Conservation (phyloP, 2,113 vertebrate genomes). For the Paraplagusia blochii region DNA sequence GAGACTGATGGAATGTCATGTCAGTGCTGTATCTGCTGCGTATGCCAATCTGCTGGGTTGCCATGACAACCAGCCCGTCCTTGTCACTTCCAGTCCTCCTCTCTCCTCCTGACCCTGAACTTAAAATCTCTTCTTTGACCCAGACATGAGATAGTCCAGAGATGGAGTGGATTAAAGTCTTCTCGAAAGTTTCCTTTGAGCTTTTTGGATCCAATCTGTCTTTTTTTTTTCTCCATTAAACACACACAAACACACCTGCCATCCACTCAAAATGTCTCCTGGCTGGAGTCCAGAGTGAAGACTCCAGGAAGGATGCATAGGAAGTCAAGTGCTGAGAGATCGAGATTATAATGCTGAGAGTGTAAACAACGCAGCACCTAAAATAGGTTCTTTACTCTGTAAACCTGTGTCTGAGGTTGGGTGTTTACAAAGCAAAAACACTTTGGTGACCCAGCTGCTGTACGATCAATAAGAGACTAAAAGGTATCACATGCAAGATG, state of each 20-base stretch:
- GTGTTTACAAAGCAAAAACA: neutral
- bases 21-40: conserved; percentile 52
- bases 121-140: conserved; percentile 57
- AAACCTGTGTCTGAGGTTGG: conserved; percentile 4
- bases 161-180: conserved; percentile 38
- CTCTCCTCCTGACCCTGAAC: conserved; percentile 15
- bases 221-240: neutral
- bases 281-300: conserved; percentile 10
- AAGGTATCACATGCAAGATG: too few relatives aligned
- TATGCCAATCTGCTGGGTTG: conserved; percentile 58
- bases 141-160: conserved; percentile 16
- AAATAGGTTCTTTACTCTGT: conserved; percentile 22
- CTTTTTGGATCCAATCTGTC: conserved; percentile 4
- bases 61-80: conserved; percentile 58
- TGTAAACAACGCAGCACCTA: conserved; percentile 23
- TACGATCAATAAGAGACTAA: too few relatives aligned
- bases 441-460: too few relatives aligned
- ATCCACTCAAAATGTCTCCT: conserved; percentile 35
- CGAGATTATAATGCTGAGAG: conserved; percentile 33
- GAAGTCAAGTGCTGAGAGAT: conserved; percentile 41
- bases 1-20: conserved; percentile 59
- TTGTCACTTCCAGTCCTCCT: conserved; percentile 16
- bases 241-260: neutral
- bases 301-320: conserved; percentile 37
- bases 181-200: conserved; percentile 22